These are phyloP conservation scores for Sparidentex hasta DNA, from an alignment of 2,797 vertebrate genomes.

Conservation along the genomic window DNA sequence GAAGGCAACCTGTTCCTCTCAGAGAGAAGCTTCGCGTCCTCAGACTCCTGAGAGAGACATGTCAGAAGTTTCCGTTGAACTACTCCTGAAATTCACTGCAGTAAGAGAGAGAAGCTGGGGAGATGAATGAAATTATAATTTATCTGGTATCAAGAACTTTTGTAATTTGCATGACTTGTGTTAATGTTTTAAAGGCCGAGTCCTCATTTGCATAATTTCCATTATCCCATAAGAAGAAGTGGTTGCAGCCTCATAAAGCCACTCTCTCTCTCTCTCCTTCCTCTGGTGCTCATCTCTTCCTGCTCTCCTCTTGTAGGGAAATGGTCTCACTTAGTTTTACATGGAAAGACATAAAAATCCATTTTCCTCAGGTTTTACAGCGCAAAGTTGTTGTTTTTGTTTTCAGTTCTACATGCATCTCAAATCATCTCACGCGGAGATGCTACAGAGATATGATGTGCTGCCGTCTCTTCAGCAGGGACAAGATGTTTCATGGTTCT, in stretches of 20 bases:
- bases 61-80: not conserved
- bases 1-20: constrained; percentile 25
- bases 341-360: constrained; percentile 5
- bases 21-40: constrained; percentile 15
- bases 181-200: constrained; percentile 57
- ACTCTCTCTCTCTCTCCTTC: constrained; percentile 27
- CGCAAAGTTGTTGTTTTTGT: not conserved
- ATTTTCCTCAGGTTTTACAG: constrained; percentile 6
- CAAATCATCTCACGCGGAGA: not conserved
- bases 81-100: constrained; percentile 5
- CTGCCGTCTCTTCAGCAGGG: constrained; percentile 13
- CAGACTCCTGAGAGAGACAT: not conserved
- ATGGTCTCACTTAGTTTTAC: constrained; percentile 6
- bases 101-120: constrained; percentile 21
- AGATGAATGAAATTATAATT: constrained; percentile 44
- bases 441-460: not conserved
- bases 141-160: constrained; percentile 47
- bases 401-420: not conserved
- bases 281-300: constrained; percentile 23
- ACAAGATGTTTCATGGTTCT: constrained; percentile 1
- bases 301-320: constrained; percentile 14
- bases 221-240: constrained; percentile 63
- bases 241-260: constrained; percentile 41
- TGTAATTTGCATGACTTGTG: constrained; percentile 58
- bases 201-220: constrained; percentile 70